Conservation (phyloP, 2,797 vertebrate genomes). For the Schizothorax lantsangensis region DNA sequence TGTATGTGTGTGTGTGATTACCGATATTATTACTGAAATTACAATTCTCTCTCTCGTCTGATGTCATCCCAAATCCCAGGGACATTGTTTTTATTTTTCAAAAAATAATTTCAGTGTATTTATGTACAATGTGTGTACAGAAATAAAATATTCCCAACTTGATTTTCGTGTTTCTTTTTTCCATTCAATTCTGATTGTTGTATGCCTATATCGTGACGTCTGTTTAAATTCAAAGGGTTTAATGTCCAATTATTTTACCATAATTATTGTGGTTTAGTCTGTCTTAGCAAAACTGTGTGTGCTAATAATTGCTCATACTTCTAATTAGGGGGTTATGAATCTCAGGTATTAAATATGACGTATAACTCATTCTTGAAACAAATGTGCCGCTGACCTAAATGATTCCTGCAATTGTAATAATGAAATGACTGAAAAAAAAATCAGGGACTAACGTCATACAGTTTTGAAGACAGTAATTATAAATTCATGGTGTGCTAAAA, state of each 20-base stretch:
- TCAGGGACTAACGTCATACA: neutral
- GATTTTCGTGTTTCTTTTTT: neutral
- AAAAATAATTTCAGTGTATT: constrained; percentile 46
- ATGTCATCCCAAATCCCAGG: constrained; percentile 42
- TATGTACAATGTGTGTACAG: constrained; percentile 60
- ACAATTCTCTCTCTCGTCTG: constrained; percentile 25
- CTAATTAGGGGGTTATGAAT: neutral
- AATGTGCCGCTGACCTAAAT: neutral
- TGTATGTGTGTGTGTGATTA: constrained; percentile 20
- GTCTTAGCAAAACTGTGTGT: neutral
- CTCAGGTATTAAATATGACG: neutral
- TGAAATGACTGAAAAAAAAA: neutral
- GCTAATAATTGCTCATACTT: neutral
- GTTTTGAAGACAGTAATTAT: neutral
- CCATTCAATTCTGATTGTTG: neutral
- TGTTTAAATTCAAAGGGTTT: neutral
- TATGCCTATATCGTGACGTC: neutral
- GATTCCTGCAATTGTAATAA: neutral
- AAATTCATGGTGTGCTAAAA: neutral
- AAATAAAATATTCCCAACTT: constrained; percentile 58
- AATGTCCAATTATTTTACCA: neutral
- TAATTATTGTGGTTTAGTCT: neutral
- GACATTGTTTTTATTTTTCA: constrained; percentile 40
- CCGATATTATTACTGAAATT: constrained; percentile 18
- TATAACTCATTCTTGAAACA: neutral